Base-by-base conservation (phyloP, 2,888 invertebrate species). In the Marronus borbonicus region DNA sequence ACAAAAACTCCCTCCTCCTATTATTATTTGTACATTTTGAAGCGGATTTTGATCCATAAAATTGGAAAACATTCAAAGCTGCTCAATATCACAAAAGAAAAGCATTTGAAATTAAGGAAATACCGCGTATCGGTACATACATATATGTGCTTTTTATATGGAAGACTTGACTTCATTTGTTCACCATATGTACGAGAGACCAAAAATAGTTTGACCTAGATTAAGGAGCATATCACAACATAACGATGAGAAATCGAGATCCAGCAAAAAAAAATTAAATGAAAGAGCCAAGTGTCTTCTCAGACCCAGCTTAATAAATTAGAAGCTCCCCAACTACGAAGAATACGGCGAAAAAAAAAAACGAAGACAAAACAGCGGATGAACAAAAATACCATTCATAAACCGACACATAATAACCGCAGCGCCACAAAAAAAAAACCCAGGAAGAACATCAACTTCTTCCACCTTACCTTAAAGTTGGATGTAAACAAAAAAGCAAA, bases 161-260 rank as follows among this genome's bases (percentile, higher is more conserved):
- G 12, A 8, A 8, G 44, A 12, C 12, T 55, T 14, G 55, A 55
- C 2, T 39, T 72, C 72, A 58, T 72, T 72, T 72, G 66, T 20
- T 49, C 66, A 17, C 66, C 66, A 66, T 49, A 66, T 66, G 66
- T 66, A 49, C 66, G 8, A 24, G 44, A n/a, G 20, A 10, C 44
- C 44, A 24, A 66, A 66, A 66, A 66, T 66, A 66, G 49, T 20
- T 66, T 66, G 66, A 66, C 66, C 66, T 66, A 66, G 44, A 66
- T 66, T 44, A 24, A 20, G 66, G 10, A 44, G 49, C 66, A 20
- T 44, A 44, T 28, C 66, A 60, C 7, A 60, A 60, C 55, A n/a
- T 60, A 24, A 20, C 24, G 31, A 14, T 44, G 44, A 8, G 44
- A 44, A 44, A 44, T 28, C 62, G 20, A 17, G 55, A 17, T 8